These are phyloP conservation scores for Corythoichthys intestinalis DNA, from an alignment of 2,113 vertebrate species.

Conservation along the genomic window DNA sequence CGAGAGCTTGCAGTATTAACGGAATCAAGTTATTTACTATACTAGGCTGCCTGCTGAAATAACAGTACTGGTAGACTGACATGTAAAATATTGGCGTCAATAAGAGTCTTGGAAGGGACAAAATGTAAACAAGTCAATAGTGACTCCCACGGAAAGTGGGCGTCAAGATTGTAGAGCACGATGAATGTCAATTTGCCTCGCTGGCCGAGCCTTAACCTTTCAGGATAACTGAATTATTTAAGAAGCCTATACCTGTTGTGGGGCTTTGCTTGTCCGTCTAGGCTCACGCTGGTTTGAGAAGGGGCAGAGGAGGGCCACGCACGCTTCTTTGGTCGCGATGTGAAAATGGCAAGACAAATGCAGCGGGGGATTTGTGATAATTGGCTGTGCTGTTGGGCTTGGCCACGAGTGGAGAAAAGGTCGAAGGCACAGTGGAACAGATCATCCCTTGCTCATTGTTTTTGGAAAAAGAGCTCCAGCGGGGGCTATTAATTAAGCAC, in stretches of 20 bases:
- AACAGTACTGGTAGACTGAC: constrained; percentile 12
- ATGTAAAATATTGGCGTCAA: constrained; percentile 46
- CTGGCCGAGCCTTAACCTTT: constrained; percentile 72
- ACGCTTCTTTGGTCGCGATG: constrained; percentile 50
- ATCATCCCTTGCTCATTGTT: constrained; percentile 46
- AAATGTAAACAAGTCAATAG: constrained; percentile 51
- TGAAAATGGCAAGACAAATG: constrained; percentile 74
- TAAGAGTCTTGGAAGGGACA: constrained; percentile 41
- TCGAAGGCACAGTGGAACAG: constrained; percentile 61
- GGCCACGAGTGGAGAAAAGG: constrained; percentile 66
- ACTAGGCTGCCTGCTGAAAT: constrained; percentile 8
- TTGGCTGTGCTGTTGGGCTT: constrained; percentile 65
- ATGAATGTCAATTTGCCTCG: constrained; percentile 72
- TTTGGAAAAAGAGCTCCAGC: constrained; percentile 28
- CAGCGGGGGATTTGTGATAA: constrained; percentile 67
- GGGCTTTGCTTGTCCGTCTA: constrained; percentile 56
- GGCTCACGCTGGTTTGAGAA: constrained; percentile 39
- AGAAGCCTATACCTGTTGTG: constrained; percentile 67
- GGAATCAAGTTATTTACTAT: not conserved
- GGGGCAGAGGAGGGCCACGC: constrained; percentile 48
- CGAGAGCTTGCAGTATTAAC: constrained; percentile 3
- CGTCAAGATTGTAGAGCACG: constrained; percentile 53
- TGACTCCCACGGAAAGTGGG: constrained; percentile 36
- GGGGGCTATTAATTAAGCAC: constrained; percentile 60
- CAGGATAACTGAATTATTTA: constrained; percentile 78